Conservation (phyloP, 2,888 invertebrate species). For the Bibio marci region DNA sequence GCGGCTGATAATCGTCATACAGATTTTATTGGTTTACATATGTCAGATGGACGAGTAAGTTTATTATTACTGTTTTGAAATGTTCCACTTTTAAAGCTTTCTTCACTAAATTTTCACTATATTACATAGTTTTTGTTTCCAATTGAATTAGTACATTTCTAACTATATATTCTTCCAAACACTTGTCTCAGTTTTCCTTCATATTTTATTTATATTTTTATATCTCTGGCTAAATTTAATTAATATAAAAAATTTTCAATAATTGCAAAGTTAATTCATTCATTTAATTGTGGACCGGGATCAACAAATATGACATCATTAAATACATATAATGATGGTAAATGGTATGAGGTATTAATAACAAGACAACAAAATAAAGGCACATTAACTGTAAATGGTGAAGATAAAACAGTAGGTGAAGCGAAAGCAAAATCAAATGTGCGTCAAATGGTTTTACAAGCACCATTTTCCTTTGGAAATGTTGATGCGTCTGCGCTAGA, state of each 20-base stretch:
- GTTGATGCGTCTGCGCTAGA: conserved; percentile 33
- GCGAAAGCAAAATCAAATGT: conserved; percentile 29
- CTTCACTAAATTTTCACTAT: no score
- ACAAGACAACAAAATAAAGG: conserved; percentile 44
- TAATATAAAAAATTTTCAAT: no score
- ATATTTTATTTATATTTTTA: no score
- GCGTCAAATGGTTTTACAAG: conserved; percentile 38
- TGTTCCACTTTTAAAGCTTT: no score
- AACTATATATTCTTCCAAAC: no score
- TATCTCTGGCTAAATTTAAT: no score
- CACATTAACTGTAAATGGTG: conserved; percentile 45
- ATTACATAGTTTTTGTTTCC: no score
- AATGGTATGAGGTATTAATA: conserved; percentile 64
- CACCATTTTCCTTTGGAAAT: conserved; percentile 72
- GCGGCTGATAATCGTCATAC: conserved; percentile 42
- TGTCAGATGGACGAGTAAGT: conserved; percentile 54
- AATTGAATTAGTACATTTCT: no score
- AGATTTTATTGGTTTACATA: conserved; percentile 58
- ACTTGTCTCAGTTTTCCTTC: no score
- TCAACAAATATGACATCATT: conserved; percentile 39
- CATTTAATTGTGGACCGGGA: conserved; percentile 54
- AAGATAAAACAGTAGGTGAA: conserved; percentile 33
- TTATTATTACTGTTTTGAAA: not conserved
- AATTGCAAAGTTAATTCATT: conserved; percentile 41
- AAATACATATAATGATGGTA: conserved; percentile 46